Percentiles rank a stretch among this genome's conserved stretches.
These are phyloP conservation scores for Pterostichus madidus DNA, from an alignment of 2,888 invertebrate species.

Conservation along the genomic window DNA sequence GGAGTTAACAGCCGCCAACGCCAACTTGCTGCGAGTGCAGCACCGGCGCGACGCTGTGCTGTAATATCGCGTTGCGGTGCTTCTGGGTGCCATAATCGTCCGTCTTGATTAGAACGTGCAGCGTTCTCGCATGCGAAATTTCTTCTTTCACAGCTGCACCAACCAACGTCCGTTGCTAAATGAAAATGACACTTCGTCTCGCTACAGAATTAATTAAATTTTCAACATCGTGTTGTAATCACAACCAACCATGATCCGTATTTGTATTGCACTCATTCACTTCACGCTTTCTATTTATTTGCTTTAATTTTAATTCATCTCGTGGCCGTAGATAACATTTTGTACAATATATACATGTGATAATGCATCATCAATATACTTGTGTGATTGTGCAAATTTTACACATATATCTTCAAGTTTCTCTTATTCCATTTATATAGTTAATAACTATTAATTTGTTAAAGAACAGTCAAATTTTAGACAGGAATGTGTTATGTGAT, in stretches of 20 bases:
- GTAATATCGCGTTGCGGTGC: slow-evolving; percentile 56
- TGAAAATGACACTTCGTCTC: slow-evolving; percentile 49
- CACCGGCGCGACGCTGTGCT: background rate
- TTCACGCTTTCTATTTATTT: too few relatives aligned
- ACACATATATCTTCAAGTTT: too few relatives aligned
- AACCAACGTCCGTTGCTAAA: background rate
- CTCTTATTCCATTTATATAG: too few relatives aligned
- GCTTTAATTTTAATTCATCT: too few relatives aligned
- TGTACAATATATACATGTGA: too few relatives aligned
- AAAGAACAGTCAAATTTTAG: too few relatives aligned
- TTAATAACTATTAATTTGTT: too few relatives aligned
- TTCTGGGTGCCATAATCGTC: slow-evolving; percentile 76
- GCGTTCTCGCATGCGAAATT: slow-evolving; percentile 53
- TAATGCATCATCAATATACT: too few relatives aligned
- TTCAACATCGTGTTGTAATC: slow-evolving; percentile 23
- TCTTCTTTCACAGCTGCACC: slow-evolving; percentile 31
- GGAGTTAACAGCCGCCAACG: background rate
- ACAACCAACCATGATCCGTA: too few relatives aligned
- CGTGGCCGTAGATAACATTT: too few relatives aligned
- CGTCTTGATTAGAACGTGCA: slow-evolving; percentile 76
- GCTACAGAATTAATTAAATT: slow-evolving; percentile 43
- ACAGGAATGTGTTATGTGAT: too few relatives aligned
- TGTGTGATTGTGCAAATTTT: too few relatives aligned
- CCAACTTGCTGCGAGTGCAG: background rate
- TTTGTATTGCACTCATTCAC: background rate